Percentiles rank a stretch among this genome's conserved stretches.
These are phyloP conservation scores for Tupiocoris notatus DNA, from an alignment of 2,888 invertebrate genomes.

Conservation along the genomic window DNA sequence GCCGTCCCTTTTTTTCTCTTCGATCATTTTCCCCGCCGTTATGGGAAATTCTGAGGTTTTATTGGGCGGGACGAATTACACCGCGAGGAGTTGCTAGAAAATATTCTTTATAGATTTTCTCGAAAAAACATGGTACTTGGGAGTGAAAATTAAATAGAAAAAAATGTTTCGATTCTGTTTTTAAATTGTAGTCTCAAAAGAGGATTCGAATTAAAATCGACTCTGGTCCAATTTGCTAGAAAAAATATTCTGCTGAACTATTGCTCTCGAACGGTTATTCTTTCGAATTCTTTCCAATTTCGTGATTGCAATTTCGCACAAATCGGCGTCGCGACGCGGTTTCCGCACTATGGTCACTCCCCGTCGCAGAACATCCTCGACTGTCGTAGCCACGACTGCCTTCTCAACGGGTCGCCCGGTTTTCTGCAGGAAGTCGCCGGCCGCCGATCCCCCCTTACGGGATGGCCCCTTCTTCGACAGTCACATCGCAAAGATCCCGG, in stretches of 20 bases:
- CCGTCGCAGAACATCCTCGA: not conserved
- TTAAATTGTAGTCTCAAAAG: too few species aligned
- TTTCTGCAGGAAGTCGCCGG: not conserved
- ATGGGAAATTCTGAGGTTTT: too few species aligned
- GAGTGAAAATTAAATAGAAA: too few species aligned
- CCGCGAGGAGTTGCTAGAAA: too few species aligned
- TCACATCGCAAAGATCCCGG: not conserved
- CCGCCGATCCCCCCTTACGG: not conserved
- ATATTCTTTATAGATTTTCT: too few species aligned
- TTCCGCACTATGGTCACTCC: not conserved
- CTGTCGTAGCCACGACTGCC: not conserved
- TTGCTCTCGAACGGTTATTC: not conserved
- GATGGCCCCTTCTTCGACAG: not conserved
- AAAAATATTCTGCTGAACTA: not conserved
- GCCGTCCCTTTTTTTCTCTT: not conserved
- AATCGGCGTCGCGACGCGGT: not conserved
- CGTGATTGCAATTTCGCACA: not conserved
- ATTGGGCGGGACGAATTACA: too few species aligned
- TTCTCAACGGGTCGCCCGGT: not conserved
- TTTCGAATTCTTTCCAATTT: not conserved
- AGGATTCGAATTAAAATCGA: too few species aligned
- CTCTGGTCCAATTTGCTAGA: too few species aligned
- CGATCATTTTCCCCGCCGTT: not conserved
- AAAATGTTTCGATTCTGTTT: not conserved
- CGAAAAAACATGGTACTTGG: too few species aligned